phyloP scores from a whole-genome alignment of 2,797 vertebrate species.

The Yasuhikotakia modesta region DNA sequence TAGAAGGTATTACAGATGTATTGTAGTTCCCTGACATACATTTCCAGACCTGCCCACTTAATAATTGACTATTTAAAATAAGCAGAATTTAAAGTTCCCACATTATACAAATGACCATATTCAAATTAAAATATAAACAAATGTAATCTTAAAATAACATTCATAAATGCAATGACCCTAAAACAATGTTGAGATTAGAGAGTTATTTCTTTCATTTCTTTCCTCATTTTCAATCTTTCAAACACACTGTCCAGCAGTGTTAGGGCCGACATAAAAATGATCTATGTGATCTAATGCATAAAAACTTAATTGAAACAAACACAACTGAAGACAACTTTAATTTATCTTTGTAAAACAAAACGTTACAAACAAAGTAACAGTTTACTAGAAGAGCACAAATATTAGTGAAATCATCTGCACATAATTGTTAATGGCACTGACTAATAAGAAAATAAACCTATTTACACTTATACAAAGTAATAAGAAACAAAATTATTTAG shows the following conservation, averaged over 20 bases:
- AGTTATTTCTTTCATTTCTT: not conserved
- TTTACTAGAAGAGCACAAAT: not conserved
- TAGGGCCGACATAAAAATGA: not conserved
- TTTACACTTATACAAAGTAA: not conserved
- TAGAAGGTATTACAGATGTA: no score
- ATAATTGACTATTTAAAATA: no score
- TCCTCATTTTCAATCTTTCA: not conserved
- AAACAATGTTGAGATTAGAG: no score
- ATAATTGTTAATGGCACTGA: not conserved
- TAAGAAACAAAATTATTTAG: not conserved
- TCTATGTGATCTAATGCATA: not conserved
- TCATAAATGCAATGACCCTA: not conserved
- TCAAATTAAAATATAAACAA: no score
- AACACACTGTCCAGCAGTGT: not conserved
- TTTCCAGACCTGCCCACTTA: not conserved
- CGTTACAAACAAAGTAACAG: no score
- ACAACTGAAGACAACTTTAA: not conserved
- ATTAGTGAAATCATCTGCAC: not conserved
- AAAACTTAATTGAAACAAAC: not conserved
- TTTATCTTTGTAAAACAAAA: constrained; percentile 3
- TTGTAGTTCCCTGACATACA: not conserved
- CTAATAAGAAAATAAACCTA: not conserved
- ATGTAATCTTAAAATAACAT: not conserved
- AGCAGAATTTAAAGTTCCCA: no score
- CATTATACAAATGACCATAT: no score